phyloP scores from a whole-genome alignment of 2,797 vertebrate species.

The Otus scops region DNA sequence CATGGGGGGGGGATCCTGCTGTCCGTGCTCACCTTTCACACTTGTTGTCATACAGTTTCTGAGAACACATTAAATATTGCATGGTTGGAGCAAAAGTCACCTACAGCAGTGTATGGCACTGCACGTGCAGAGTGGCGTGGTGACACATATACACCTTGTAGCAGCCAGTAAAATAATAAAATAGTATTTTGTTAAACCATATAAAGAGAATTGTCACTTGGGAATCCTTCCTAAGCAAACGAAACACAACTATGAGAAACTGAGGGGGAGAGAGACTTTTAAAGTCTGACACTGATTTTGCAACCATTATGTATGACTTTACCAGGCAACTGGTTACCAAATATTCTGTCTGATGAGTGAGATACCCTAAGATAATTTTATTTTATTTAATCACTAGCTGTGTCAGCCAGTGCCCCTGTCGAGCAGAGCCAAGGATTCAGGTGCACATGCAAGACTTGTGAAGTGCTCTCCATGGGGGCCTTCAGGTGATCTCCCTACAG shows the following conservation, averaged over 20 bases:
- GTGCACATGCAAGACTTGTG: rapidly evolving
- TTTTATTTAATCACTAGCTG: too few species aligned
- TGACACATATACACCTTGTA: rapidly evolving
- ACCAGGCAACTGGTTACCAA: neutral
- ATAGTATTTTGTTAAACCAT: rapidly evolving
- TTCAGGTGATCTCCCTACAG: neutral
- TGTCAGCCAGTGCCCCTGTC: rapidly evolving
- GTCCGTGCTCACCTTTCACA: too few species aligned
- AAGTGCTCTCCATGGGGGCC: neutral
- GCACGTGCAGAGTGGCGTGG: rapidly evolving
- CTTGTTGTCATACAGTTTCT: too few species aligned
- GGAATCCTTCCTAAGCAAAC: neutral
- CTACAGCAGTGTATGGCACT: too few species aligned
- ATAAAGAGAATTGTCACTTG: rapidly evolving
- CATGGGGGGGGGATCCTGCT: too few species aligned
- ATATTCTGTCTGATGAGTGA: neutral
- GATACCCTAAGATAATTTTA: neutral
- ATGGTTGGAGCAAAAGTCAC: rapidly evolving
- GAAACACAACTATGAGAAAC: rapidly evolving
- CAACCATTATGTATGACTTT: neutral
- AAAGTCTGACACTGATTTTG: neutral
- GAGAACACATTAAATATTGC: neutral
- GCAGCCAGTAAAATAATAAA: rapidly evolving
- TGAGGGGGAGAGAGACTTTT: too few species aligned
- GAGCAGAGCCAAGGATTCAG: neutral